phyloP scores from a whole-genome alignment of 2,888 invertebrate genomes.

The Perizoma flavofasciatum region DNA sequence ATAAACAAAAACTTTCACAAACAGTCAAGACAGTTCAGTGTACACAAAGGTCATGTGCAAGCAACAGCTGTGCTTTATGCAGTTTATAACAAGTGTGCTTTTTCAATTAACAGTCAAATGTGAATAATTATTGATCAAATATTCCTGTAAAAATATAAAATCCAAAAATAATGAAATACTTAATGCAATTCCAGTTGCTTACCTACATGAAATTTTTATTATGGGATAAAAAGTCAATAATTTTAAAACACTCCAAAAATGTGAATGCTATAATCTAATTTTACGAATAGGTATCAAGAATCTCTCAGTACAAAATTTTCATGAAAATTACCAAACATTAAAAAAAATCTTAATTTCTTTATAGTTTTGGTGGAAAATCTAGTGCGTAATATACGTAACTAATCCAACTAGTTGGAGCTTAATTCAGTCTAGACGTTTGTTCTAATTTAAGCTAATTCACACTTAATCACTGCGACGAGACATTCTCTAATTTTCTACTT shows the following conservation, averaged over 20 bases:
- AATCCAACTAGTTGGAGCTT: slow-evolving; percentile 74
- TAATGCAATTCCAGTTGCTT: slow-evolving; percentile 30
- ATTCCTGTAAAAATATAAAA: slow-evolving; percentile 18
- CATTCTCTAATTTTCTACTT: slow-evolving; percentile 56
- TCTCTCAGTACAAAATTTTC: slow-evolving; percentile 62
- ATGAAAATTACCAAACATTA: slow-evolving; percentile 63
- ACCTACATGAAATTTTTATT: slow-evolving; percentile 3
- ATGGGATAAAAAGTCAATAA: no score
- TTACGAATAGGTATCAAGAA: slow-evolving; percentile 43
- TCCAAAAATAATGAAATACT: slow-evolving; percentile 17
- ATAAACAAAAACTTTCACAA: no score
- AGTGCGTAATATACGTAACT: slow-evolving; percentile 61
- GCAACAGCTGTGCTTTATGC: slow-evolving; percentile 52
- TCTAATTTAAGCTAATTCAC: slow-evolving; percentile 70
- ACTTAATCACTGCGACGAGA: slow-evolving; percentile 63
- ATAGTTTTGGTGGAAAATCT: slow-evolving; percentile 72
- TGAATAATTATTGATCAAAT: slow-evolving; percentile 10
- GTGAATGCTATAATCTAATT: slow-evolving; percentile 45
- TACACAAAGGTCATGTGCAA: slow-evolving; percentile 24
- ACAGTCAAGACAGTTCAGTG: no score
- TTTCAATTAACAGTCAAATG: slow-evolving; percentile 32
- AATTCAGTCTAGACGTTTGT: slow-evolving; percentile 79
- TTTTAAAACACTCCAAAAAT: slow-evolving; percentile 20
- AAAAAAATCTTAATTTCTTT: slow-evolving; percentile 54
- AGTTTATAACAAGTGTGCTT: slow-evolving; percentile 57